These are phyloP conservation scores for Naso thynnoides DNA, from an alignment of 2,797 vertebrate genomes.

Conservation along the genomic window DNA sequence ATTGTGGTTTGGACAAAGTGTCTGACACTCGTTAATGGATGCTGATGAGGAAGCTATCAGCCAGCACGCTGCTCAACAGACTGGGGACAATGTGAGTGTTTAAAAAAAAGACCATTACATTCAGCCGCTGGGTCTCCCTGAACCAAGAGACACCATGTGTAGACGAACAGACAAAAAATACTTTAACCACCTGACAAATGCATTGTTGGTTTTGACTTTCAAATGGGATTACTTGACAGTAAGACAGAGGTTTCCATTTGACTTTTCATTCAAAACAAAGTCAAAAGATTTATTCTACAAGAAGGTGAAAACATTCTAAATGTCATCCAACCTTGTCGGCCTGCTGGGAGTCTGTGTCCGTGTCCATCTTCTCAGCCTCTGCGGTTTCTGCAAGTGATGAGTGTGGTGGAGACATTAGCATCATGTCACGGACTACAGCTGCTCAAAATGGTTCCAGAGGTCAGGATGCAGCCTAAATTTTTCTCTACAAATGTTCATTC, in stretches of 20 bases:
- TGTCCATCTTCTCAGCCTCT: constrained; percentile 94
- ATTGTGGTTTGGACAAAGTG: constrained; percentile 26
- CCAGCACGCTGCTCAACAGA: constrained; percentile 10
- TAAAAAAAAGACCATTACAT: constrained; percentile 5
- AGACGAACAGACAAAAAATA: no score
- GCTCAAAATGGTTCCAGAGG: neutral
- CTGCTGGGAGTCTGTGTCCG: constrained; percentile 90
- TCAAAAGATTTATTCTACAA: neutral
- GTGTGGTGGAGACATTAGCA: neutral
- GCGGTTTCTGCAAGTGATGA: constrained; percentile 83
- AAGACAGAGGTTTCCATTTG: neutral
- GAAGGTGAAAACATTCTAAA: neutral
- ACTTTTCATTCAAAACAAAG: neutral
- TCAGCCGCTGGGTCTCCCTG: constrained; percentile 21
- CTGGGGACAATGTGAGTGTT: neutral
- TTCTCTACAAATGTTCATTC: neutral
- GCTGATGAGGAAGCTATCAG: constrained; percentile 49
- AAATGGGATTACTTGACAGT: neutral
- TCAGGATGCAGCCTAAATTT: neutral
- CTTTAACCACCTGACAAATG: no score
- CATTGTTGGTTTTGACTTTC: neutral
- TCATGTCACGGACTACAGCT: neutral
- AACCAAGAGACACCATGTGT: neutral
- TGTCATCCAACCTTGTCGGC: constrained; percentile 89
- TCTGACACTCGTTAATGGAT: constrained; percentile 37